Percentiles rank a stretch among this genome's conserved stretches.
phyloP scores from a whole-genome alignment of 37 sponge, comb jelly and placozoan genomes.

The Cladorhizidae sp. region DNA sequence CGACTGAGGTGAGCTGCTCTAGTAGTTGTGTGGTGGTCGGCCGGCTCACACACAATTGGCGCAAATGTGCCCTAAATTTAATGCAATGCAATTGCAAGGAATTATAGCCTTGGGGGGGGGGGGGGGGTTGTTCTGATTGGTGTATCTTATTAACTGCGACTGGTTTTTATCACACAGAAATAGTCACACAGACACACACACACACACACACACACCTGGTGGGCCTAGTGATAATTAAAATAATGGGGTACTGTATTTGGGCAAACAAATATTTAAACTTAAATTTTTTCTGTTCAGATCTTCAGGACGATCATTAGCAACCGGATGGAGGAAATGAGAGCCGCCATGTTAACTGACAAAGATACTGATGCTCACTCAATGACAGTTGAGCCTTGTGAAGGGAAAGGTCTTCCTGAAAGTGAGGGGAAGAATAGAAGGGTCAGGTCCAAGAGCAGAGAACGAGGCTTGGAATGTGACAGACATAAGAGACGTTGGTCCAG shows the following conservation, averaged over 20 bases:
- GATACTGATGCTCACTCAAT: not conserved
- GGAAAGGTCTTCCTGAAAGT: not conserved
- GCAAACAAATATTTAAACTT: not conserved
- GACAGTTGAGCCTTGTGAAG: not conserved
- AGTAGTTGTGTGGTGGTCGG: no score
- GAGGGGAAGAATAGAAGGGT: not conserved
- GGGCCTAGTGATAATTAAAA: no score
- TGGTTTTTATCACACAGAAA: no score
- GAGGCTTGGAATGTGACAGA: not conserved
- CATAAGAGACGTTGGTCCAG: not conserved
- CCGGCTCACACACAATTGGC: no score
- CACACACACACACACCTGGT: no score
- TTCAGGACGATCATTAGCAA: constrained; percentile 47
- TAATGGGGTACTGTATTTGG: no score
- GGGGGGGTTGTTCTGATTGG: no score
- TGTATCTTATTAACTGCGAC: no score
- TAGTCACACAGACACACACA: no score
- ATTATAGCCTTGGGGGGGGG: no score
- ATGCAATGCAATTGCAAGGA: no score
- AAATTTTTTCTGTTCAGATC: constrained; percentile 23
- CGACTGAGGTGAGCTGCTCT: constrained; percentile 53
- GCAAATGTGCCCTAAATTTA: no score
- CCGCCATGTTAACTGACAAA: not conserved
- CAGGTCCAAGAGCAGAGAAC: constrained; percentile 7
- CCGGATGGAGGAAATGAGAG: constrained; percentile 55